Percentiles rank a stretch among this genome's conserved stretches.
Evolutionary conservation across 2,888 invertebrate genomes (phyloP).

Genomic region (Cataglyphis cursor): DNA sequence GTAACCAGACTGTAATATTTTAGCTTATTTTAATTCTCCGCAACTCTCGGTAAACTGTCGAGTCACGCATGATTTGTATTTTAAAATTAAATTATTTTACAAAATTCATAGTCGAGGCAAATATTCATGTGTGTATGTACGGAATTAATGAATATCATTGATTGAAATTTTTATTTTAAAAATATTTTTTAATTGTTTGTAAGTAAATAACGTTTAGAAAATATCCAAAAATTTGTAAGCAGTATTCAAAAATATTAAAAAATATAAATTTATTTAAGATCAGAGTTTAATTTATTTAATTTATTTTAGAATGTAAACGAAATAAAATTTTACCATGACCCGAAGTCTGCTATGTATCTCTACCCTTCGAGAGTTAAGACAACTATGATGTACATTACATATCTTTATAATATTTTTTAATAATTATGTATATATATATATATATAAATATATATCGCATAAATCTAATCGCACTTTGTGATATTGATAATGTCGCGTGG

Average conservation of each 20-base stretch:
- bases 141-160: not conserved
- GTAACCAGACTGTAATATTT: not conserved
- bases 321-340: not conserved
- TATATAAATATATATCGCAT: constrained; percentile 10
- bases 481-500: constrained; percentile 47
- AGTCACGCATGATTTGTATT: not conserved
- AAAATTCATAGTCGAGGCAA: not conserved
- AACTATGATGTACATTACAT: not conserved
- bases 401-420: not conserved
- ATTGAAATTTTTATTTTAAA: not conserved
- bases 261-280: not conserved
- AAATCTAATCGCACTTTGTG: constrained; percentile 51
- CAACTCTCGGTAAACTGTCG: not conserved
- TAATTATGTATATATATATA: not conserved
- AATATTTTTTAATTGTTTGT: not conserved
- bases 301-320: not conserved
- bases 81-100: constrained; percentile 1
- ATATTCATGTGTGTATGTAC: not conserved
- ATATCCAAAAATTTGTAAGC: not conserved
- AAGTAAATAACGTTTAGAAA: not conserved
- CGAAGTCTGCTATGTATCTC: not conserved
- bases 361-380: not conserved
- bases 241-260: not conserved
- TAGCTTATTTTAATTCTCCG: not conserved
- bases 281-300: not conserved